Conservation (phyloP, 2,888 invertebrate species). For the Creontiades dilutus region DNA sequence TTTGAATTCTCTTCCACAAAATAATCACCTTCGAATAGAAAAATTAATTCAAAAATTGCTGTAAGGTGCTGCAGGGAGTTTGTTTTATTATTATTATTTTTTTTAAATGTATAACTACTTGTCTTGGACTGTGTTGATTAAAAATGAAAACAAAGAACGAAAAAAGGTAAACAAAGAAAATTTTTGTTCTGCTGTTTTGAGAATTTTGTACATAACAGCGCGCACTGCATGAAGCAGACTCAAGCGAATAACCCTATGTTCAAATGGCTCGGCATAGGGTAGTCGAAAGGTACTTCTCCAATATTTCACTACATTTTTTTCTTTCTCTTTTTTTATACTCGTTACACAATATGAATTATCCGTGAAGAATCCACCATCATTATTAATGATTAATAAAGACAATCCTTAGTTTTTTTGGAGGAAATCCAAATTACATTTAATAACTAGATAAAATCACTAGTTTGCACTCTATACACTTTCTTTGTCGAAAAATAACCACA, state of each 20-base stretch:
- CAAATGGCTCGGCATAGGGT: conserved; percentile 56
- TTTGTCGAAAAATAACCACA: conserved; percentile 74
- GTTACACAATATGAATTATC: not conserved
- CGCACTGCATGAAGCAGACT: not conserved
- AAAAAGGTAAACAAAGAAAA: not conserved
- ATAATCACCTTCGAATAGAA: not conserved
- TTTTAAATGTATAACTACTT: not conserved
- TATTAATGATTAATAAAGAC: conserved; percentile 42
- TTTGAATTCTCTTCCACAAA: not conserved
- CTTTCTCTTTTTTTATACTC: too few species aligned
- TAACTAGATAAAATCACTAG: conserved; percentile 73
- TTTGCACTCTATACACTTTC: conserved; percentile 75
- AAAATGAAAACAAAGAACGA: conserved; percentile 4
- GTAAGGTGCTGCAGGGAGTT: not conserved
- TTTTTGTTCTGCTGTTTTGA: not conserved
- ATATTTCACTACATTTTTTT: not conserved
- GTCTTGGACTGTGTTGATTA: not conserved
- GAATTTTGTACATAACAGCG: conserved; percentile 24
- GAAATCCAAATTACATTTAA: conserved; percentile 46
- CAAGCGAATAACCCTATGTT: conserved; percentile 4
- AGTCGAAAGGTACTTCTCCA: conserved; percentile 15
- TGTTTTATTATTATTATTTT: not conserved
- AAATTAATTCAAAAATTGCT: not conserved
- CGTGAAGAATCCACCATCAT: conserved; percentile 30
- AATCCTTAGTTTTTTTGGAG: conserved; percentile 39